Evolutionary conservation across 2,113 vertebrate species (phyloP), one percentile per base, ranked within the genome.

Genomic region (Pangasianodon gigas): DNA sequence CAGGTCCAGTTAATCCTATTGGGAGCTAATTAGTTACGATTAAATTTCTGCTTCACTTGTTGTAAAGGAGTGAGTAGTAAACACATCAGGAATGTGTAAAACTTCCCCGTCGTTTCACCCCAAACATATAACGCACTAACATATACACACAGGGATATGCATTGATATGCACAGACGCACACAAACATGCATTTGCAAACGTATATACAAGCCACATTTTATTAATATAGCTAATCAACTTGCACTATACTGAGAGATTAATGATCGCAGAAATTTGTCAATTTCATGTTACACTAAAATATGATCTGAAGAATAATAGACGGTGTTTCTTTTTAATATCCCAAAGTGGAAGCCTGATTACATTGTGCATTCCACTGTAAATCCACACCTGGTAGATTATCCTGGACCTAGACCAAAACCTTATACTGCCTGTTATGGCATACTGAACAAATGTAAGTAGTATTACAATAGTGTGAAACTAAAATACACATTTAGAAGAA

Each of bases 21-120:
- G 96, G 95, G 96, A 96, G 95, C 96, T 96, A 95, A 96, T 96
- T 96, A 96, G 95, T 94, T 95, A 95, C 94, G 95, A 96, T 96
- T 96, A 96, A 95, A 94, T 95, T 96, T 96, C 94, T 95, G 95
- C 95, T 96, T 96, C 95, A 96, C 95, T 96, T 96, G 96, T 96
- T 96, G 95, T 96, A 94, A 93, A 92, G 94, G 94, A 95, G 94
- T 95, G 94, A 95, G 95, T 95, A 93, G 95, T 96, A 95, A 96
- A 96, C 95, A 96, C 94, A 95, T 95, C 95, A 94, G 94, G 94
- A 95, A 95, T 93, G 94, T 95, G 94, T 94, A 94, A 95, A 95
- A 95, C 94, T 93, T 94, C 94, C 93, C 95, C 92, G 92, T 95
- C 93, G 94, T 82, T 89, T 88, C n/a, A 52, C 93, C 93, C 91